These are phyloP conservation scores for Hyppa rectilinea DNA, from an alignment of 2,888 invertebrate species.

Conservation along the genomic window DNA sequence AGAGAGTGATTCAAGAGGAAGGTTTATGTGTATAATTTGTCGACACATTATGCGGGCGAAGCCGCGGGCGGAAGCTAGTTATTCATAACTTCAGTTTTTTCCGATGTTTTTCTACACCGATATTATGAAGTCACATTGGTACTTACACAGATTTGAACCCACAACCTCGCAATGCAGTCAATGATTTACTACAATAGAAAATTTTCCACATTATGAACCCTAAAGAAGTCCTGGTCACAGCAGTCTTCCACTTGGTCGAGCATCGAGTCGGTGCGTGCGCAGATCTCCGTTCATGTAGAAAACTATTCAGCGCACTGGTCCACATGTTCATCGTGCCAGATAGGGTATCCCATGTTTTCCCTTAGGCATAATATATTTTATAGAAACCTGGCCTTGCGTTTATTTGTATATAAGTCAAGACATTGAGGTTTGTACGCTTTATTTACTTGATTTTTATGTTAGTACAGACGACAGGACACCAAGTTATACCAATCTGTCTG, in stretches of 20 bases:
- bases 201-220: conserved; percentile 15
- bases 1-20: too few species aligned
- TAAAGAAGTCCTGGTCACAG: conserved; percentile 32
- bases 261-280: conserved; percentile 65
- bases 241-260: conserved; percentile 56
- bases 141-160: background rate
- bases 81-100: too few species aligned
- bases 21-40: too few species aligned
- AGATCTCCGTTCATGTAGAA: conserved; percentile 71
- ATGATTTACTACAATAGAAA: background rate
- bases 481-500: too few species aligned
- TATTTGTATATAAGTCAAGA: too few species aligned
- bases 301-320: conserved; percentile 72
- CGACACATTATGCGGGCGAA: too few species aligned
- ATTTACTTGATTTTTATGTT: too few species aligned
- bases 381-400: background rate
- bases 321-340: conserved; percentile 63
- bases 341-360: conserved; percentile 44
- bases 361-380: background rate
- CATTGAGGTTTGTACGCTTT: too few species aligned
- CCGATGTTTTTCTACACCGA: too few species aligned
- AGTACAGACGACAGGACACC: too few species aligned
- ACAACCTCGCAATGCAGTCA: background rate
- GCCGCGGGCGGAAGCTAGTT: too few species aligned
- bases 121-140: background rate